Conservation (phyloP, 2,113 vertebrate genomes). For the Zosterops japonicus region DNA sequence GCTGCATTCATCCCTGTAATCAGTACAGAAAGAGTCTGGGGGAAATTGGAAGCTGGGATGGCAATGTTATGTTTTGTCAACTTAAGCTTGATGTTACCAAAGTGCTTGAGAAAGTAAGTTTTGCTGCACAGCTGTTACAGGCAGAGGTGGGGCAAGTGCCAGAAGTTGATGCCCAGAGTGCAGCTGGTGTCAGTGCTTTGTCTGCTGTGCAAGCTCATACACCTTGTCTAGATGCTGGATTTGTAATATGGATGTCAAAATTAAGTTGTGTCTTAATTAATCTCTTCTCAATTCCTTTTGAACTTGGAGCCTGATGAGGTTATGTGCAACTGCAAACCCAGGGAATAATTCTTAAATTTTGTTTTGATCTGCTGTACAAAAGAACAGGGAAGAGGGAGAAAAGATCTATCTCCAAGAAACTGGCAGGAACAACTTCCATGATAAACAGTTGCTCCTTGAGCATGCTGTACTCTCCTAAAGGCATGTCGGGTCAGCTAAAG, state of each 20-base stretch:
- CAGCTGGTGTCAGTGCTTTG: not conserved
- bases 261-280: not conserved
- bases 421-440: not conserved
- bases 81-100: not conserved
- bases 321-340: not conserved
- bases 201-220: fast-evolving
- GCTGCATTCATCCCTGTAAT: not conserved
- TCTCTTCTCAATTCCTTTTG: not conserved
- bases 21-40: not conserved
- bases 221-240: not conserved
- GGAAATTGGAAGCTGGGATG: not conserved
- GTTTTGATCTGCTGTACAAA: not conserved
- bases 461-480: not conserved
- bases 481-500: slow-evolving; percentile 37
- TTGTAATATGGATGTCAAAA: not conserved
- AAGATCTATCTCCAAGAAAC: not conserved
- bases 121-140: not conserved
- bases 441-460: slow-evolving; percentile 47
- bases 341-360: not conserved
- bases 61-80: not conserved
- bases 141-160: not conserved
- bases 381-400: not conserved
- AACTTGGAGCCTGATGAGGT: not conserved
- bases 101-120: not conserved
- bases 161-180: not conserved